Evolutionary conservation across 2,113 vertebrate genomes (phyloP).

Genomic region (Ciconia boyciana): DNA sequence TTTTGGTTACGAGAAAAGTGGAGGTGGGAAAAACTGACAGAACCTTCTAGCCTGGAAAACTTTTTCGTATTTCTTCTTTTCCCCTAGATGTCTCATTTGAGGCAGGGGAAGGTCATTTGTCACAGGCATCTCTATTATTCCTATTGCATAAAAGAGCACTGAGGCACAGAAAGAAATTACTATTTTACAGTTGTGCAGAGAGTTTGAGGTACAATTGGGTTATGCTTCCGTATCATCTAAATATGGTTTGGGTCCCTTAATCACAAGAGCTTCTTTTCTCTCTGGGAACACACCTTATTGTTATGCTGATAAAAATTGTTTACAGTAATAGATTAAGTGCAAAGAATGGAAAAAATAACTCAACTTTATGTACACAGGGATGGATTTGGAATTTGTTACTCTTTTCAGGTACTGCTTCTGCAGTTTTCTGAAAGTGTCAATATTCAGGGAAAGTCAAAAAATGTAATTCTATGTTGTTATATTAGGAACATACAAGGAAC

Average conservation of each 20-base stretch:
- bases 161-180: not conserved
- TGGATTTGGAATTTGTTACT: not conserved
- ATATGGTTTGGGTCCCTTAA: not conserved
- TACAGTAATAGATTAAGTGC: not conserved
- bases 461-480: not conserved
- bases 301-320: not conserved
- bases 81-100: not conserved
- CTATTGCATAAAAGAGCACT: not conserved
- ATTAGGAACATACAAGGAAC: not conserved
- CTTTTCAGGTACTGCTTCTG: not conserved
- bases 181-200: not conserved
- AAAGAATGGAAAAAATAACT: not conserved
- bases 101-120: not conserved
- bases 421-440: not conserved
- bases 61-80: not conserved
- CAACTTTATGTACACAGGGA: not conserved
- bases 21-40: not conserved
- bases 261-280: not conserved
- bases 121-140: not conserved
- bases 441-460: not conserved
- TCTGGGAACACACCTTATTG: not conserved
- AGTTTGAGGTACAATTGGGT: not conserved
- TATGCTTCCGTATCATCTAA: not conserved
- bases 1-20: not conserved
- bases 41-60: not conserved